These are phyloP conservation scores for Trididemnum clinides DNA, from an alignment of 23 tunicate species.

Conservation along the genomic window DNA sequence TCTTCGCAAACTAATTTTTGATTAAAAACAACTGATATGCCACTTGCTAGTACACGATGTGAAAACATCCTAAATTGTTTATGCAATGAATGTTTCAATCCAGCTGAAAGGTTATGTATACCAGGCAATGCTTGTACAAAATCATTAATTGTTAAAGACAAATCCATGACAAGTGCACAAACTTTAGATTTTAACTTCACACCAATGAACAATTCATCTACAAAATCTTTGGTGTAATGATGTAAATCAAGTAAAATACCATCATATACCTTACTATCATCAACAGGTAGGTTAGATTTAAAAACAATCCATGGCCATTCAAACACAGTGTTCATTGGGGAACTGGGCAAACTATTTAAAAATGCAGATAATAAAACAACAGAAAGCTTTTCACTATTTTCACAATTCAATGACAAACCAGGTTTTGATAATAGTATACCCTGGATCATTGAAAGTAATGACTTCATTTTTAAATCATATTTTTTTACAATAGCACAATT, in stretches of 20 bases:
- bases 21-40: slow-evolving; percentile 26
- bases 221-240: slow-evolving; percentile 7
- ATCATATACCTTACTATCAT: background rate
- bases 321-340: background rate
- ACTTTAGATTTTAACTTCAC: background rate
- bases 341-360: background rate
- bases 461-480: slow-evolving; percentile 22
- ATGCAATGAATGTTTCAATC: background rate
- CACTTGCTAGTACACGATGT: background rate
- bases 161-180: background rate
- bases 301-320: slow-evolving; percentile 31
- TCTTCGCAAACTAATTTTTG: slow-evolving; percentile 42
- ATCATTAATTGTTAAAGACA: slow-evolving; percentile 6
- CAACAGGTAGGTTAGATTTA: background rate
- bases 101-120: background rate
- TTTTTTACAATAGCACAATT: background rate
- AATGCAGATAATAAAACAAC: background rate
- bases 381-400: background rate
- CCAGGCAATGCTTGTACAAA: background rate
- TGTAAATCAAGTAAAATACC: slow-evolving; percentile 24
- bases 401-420: background rate
- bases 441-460: background rate
- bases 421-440: slow-evolving; percentile 20
- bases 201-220: background rate
- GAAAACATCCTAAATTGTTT: background rate